Base-by-base conservation (phyloP, 1,140 invertebrate species). In the Hermetia illucens region DNA sequence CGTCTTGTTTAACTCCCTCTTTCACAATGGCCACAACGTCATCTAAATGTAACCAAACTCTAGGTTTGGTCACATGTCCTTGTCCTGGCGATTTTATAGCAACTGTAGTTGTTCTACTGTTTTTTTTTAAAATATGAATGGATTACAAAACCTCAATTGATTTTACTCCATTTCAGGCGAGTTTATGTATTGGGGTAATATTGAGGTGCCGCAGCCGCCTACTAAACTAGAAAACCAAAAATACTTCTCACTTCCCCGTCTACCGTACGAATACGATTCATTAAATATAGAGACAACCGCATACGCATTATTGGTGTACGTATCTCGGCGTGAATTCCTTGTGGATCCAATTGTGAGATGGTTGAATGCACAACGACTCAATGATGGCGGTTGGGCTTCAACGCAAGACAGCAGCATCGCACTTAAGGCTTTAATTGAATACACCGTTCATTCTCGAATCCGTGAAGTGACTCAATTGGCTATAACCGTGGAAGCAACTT, bases 301-400 rank as follows among this genome's bases (percentile, higher is more conserved):
- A 0, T 96, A 93, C 55, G 91, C 83, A 3, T 62, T 97, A n/a
- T 58, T 95, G 44, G 80, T 88, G 0, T 88, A 92, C 54, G 83
- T 87, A 29, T 77, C 79, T 9, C 66, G 83, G 12, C 82, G 89
- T 52, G 84, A 89, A 44, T 68, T 81, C 41, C 70, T 77, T 36
- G 69, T 80, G 19, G 84, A 89, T 41, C 72, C 79, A 9, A 91
- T 94, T 51, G 89, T 95, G 17, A 78, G 81, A 50, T 97, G 92
- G 92, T 62, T 97, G 5, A 93, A 93, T 58, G 71, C 82, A 0
- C 91, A 95, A 54, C 69, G 92, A 34, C 67, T 94, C 1, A 79
- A 79, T n/a, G 83, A 94, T 50, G 85, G 85, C 24, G 92, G 90
- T 1, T 94, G 91, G 88, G 86, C 88, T 0, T 93, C 89, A 1